Base-by-base conservation (phyloP, 2,888 invertebrate species). In the Koerneria pararmatus region DNA sequence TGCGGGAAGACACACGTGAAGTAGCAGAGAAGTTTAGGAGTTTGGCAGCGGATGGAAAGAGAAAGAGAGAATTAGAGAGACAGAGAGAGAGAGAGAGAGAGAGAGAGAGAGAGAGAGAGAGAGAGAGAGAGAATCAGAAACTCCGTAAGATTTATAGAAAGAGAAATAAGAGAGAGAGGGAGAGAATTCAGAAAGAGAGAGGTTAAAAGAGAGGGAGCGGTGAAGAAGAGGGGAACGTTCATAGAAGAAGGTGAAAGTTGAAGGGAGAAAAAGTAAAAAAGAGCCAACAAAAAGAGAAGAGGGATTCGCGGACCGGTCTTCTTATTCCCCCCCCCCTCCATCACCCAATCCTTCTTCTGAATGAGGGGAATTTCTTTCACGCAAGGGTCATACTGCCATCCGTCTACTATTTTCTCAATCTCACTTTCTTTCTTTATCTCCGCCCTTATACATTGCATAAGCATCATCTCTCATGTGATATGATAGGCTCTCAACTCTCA, bases 11-110 rank as follows among this genome's bases (percentile, higher is more conserved):
- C n/a, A n/a, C n/a, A n/a, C n/a, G n/a, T n/a, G n/a, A n/a, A n/a
- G n/a, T n/a, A n/a, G n/a, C n/a, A n/a, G n/a, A n/a, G n/a, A n/a
- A n/a, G n/a, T n/a, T n/a, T n/a, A n/a, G n/a, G n/a, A n/a, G n/a
- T n/a, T n/a, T n/a, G n/a, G n/a, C n/a, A n/a, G n/a, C n/a, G n/a
- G n/a, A n/a, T n/a, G n/a, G 60, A 60, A 46, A 35, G 32, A 60
- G 46, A 5, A 49, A 15, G 11, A 15, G 48, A 24, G 60, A 34
- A 48, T 27, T 56, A 65, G 29, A 41, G 35, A 64, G 66, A 66
- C 32, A 48, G 65, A 61, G 64, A 35, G 59, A 57, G 59, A 58
- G 61, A 67, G 59, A 62, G 65, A 57, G 41, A 4, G 54, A 27
- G 4, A 5, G 19, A 19, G 6, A 54, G 54, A 29, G 3, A 54